A percentile compares a stretch with the other conserved stretches of the same genome.
phyloP scores from a whole-genome alignment of 2,113 vertebrate genomes.

The Suricata suricatta region DNA sequence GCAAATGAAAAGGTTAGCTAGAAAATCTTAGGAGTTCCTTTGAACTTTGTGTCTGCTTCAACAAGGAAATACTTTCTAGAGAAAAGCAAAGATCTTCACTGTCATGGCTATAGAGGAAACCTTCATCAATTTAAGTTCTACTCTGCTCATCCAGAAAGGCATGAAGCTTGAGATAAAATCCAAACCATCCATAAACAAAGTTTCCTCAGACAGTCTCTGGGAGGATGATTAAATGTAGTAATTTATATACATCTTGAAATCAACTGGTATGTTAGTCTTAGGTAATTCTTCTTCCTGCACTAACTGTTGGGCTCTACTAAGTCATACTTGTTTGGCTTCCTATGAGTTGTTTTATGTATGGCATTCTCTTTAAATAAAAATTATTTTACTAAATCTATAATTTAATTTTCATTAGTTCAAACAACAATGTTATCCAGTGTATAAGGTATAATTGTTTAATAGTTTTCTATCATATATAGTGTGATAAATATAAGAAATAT shows the following conservation, averaged over 20 bases:
- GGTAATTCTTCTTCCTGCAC: not conserved
- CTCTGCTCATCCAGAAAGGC: not conserved
- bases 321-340: not conserved
- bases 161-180: not conserved
- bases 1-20: not conserved
- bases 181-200: not conserved
- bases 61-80: not conserved
- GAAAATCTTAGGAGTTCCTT: not conserved
- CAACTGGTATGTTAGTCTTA: not conserved
- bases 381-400: constrained; percentile 16
- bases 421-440: not conserved
- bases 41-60: not conserved
- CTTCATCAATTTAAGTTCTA: not conserved
- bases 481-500: not conserved
- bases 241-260: not conserved
- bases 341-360: constrained; percentile 33
- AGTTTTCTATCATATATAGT: not conserved
- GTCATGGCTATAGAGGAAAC: not conserved
- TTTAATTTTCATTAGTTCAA: constrained; percentile 24
- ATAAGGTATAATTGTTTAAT: not conserved
- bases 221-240: not conserved
- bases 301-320: constrained; percentile 8
- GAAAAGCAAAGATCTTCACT: not conserved
- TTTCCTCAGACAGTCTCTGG: not conserved
- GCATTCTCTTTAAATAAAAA: constrained; percentile 37